A percentile compares a stretch with the other conserved stretches of the same genome.
These are phyloP conservation scores for Plebejus melissa DNA, from an alignment of 2,888 invertebrate species.

Conservation along the genomic window DNA sequence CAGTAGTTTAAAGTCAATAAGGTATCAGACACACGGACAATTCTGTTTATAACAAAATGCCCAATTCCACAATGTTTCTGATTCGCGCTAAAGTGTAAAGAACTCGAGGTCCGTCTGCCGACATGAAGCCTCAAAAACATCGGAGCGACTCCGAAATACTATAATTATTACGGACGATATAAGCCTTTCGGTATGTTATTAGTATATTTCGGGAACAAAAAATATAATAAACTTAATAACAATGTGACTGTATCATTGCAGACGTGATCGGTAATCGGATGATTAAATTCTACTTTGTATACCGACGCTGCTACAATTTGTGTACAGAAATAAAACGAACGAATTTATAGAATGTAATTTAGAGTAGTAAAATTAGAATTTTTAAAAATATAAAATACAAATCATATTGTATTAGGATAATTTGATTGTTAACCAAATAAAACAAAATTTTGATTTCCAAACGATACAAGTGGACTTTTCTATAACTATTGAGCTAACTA, in stretches of 20 bases:
- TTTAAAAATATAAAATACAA: not conserved
- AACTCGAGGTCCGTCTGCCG: slow-evolving; percentile 40
- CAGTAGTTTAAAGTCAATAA: too few relatives aligned
- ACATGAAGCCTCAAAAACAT: slow-evolving; percentile 43
- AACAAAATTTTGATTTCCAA: not conserved
- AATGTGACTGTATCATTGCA: slow-evolving; percentile 42
- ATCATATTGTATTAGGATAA: not conserved
- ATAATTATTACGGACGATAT: slow-evolving; percentile 46
- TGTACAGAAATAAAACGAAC: not conserved
- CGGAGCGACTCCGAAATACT: slow-evolving; percentile 44
- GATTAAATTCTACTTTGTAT: slow-evolving; percentile 35
- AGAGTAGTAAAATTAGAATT: not conserved
- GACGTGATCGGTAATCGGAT: slow-evolving; percentile 36
- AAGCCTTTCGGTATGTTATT: slow-evolving; percentile 45
- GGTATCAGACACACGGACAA: not conserved
- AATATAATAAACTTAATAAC: slow-evolving; percentile 45
- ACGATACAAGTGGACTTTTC: not conserved
- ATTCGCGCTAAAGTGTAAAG: slow-evolving; percentile 32
- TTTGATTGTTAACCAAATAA: not conserved
- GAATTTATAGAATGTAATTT: not conserved
- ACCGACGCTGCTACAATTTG: not conserved
- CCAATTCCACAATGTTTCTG: slow-evolving; percentile 7
- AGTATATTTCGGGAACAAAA: slow-evolving; percentile 43
- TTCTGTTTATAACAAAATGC: not conserved
- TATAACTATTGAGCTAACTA: too few relatives aligned